Evolutionary conservation across 2,113 vertebrate genomes (phyloP), one percentile per base, ranked within the genome.

Genomic region (Lophura nycthemera): DNA sequence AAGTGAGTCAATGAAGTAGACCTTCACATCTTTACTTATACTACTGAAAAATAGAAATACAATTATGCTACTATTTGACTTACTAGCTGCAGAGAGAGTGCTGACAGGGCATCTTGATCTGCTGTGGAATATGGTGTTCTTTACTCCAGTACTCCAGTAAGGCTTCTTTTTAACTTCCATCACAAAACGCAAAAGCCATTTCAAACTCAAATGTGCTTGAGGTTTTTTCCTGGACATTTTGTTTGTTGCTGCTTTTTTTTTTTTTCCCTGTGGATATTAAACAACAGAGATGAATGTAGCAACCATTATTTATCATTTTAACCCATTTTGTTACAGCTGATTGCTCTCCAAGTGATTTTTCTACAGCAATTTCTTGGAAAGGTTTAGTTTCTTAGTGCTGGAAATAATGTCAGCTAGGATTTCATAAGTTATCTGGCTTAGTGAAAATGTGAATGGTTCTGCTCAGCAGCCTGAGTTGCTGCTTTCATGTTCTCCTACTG

Each of bases 1-100:
- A 42, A 81, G 77, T 50, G 86, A 95, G 83, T 84, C 73, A 87
- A 40, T 84, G 84, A 83, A 88, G 47, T 8, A 90, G 42, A 45
- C 7, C 30, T 32, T 83, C 3, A 5, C n/a, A 8, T 83, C 18
- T 32, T 61, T 27, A 65, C 20, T 74, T 29, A 74, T 88, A 60
- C 52, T 71, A 27, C 32, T 57, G 60, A 83, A 79, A 82, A 85
- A 38, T 34, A 85, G 47, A 74, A 92, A 72, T 75, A 14, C 12
- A 27, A 45, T 36, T 6, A 86, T 43, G 30, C 34, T 45, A 67
- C 66, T 29, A 4, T 79, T 95, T 86, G 48, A 56, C 27, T 67
- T 94, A 29, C 30, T 74, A 48, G 32, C 10, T 17, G 52, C 38
- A 67, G 40, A 7, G 43, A 81, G 74, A 83, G 42, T 71, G 3